Evolutionary conservation across 1,140 invertebrate species (phyloP), one percentile per base, ranked within the genome.

Genomic region (Drosophila malerkotliana): DNA sequence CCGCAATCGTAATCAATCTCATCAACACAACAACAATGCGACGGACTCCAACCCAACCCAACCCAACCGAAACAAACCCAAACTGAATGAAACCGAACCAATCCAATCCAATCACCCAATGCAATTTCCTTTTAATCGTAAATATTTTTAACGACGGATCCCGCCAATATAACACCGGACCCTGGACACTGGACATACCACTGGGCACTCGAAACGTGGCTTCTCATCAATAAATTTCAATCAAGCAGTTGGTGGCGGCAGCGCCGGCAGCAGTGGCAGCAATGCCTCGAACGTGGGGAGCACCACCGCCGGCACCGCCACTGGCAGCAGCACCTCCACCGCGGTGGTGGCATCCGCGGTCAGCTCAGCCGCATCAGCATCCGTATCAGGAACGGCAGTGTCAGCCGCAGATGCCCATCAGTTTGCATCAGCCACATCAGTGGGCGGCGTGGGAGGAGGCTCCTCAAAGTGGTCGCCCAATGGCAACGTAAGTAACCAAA

Each of bases 51-150:
- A 4, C 1, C 30, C 28, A 30, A 34, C 8, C 32, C 8, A 34
- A 77, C 62, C 53, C 37, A 58, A 77, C 34, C 39, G 18, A 67
- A 49, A 53, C 52, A 67, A 49, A 53, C 52, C 28, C 49, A 32
- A 57, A 51, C 53, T 28, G 51, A 18, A 15, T 18, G 5, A 28
- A 58, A 44, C 10, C 44, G 39, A 72, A 47, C 82, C 82, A 80
- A 82, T 72, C 69, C 75, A 88, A 88, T 89, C 80, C 79, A 84
- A 88, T 88, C 84, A 88, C 89, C 84, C 74, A 76, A 89, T 89
- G 84, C 84, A 84, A 88, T 88, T 88, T 88, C 56, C 84, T 89
- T 83, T 88, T 89, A 89, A 88, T 83, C 84, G 84, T 88, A 88
- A 88, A 88, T 88, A 88, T 89, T 88, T 84, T 88, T 88, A 88